Conservation (phyloP, 2,797 vertebrate species). For the Gephyroberyx darwinii region DNA sequence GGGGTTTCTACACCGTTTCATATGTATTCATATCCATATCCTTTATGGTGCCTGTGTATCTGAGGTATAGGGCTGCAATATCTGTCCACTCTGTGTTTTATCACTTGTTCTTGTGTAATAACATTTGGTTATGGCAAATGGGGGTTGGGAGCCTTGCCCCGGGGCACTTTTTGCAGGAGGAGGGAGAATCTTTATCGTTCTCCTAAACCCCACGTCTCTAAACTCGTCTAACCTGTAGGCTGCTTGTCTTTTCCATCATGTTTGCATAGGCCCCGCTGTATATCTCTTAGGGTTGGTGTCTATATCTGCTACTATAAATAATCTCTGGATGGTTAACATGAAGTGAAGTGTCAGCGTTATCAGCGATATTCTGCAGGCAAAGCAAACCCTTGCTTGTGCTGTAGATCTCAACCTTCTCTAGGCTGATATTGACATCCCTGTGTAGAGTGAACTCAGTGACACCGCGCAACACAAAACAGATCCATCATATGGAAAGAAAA, state of each 20-base stretch:
- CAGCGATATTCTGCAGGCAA: conserved; percentile 52
- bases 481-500: conserved; percentile 24
- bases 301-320: conserved; percentile 68
- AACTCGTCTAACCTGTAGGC: conserved; percentile 50
- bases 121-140: background rate
- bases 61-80: background rate
- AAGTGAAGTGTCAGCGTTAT: conserved; percentile 67
- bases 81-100: background rate
- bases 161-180: conserved; percentile 3
- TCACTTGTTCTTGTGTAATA: background rate
- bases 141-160: background rate
- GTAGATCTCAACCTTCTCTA: conserved; percentile 58
- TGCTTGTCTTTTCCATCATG: conserved; percentile 48
- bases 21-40: too few relatives aligned
- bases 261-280: conserved; percentile 37
- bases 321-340: conserved; percentile 55
- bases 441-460: conserved; percentile 50
- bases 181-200: conserved; percentile 39
- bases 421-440: conserved; percentile 68
- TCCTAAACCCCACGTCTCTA: conserved; percentile 36
- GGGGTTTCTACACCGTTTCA: background rate
- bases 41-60: background rate
- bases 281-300: conserved; percentile 37
- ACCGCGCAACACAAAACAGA: conserved; percentile 29
- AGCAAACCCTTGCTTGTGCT: conserved; percentile 42